A percentile compares a stretch with the other conserved stretches of the same genome.
phyloP scores from a whole-genome alignment of 2,797 vertebrate species.

The Liparis tanakae region DNA sequence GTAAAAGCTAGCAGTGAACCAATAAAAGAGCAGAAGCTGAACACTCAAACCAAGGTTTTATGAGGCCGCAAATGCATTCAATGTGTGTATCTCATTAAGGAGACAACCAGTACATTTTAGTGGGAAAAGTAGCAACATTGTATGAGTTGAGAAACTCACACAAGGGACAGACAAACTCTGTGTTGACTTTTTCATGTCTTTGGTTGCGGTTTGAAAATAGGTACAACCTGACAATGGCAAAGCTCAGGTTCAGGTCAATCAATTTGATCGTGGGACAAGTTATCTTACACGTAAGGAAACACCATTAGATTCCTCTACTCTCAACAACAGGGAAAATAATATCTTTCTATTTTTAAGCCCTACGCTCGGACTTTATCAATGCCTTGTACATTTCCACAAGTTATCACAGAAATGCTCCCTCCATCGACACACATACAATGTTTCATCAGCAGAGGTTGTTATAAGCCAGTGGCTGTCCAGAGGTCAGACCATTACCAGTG shows the following conservation, averaged over 20 bases:
- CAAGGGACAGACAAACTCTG: not conserved
- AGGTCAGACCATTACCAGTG: slow-evolving; percentile 71
- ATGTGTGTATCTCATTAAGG: slow-evolving; percentile 7
- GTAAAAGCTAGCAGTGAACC: slow-evolving; percentile 18
- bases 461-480: slow-evolving; percentile 52
- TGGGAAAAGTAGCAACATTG: slow-evolving; percentile 13
- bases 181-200: not conserved
- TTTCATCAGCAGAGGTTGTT: slow-evolving; percentile 60
- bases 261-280: not conserved
- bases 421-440: slow-evolving; percentile 11
- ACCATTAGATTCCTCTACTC: not conserved
- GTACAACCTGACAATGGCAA: not conserved
- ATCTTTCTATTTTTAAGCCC: slow-evolving; percentile 3
- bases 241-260: not conserved
- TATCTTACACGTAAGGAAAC: not conserved
- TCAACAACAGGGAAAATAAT: slow-evolving; percentile 1
- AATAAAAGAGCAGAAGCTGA: slow-evolving; percentile 15
- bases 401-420: slow-evolving; percentile 10
- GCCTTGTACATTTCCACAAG: slow-evolving; percentile 12
- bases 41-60: slow-evolving; percentile 19
- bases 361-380: not conserved
- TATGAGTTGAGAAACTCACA: too few relatives aligned
- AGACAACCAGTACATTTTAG: slow-evolving; percentile 12
- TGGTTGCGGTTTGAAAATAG: not conserved
- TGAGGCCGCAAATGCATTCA: slow-evolving; percentile 13